A percentile compares a stretch with the other conserved stretches of the same genome.
phyloP scores from a whole-genome alignment of 2,797 vertebrate genomes.

The Parauchenoglanis ngamensis region DNA sequence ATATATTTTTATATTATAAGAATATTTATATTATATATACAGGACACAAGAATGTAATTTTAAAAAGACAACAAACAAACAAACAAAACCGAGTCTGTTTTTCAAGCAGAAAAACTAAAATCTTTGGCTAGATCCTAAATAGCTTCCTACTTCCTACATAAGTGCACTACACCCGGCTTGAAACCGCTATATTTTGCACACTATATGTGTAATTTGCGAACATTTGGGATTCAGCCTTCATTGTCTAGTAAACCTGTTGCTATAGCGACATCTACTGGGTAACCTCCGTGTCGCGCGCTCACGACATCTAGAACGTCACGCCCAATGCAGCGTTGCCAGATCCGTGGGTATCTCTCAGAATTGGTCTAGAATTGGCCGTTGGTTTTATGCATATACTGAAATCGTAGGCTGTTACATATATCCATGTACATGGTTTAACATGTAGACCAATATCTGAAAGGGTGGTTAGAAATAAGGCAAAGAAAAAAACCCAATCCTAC shows the following conservation, averaged over 20 bases:
- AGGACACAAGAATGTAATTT: not conserved
- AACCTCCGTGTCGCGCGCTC: no score
- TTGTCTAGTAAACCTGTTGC: not conserved
- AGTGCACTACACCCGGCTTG: not conserved
- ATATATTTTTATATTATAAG: not conserved
- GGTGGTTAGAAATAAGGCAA: not conserved
- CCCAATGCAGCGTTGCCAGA: not conserved
- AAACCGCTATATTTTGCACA: not conserved
- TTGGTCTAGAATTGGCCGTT: not conserved
- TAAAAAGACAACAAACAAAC: not conserved
- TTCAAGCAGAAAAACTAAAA: not conserved
- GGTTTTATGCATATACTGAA: not conserved
- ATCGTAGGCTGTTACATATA: not conserved
- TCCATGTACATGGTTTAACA: not conserved
- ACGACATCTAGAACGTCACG: not conserved
- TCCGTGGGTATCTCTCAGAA: not conserved
- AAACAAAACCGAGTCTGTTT: not conserved
- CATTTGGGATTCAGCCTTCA: slow-evolving; percentile 1
- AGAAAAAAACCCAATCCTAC: not conserved
- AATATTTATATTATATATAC: no score
- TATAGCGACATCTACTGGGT: slow-evolving; percentile 36
- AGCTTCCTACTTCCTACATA: not conserved
- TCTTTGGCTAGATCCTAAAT: not conserved
- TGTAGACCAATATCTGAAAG: not conserved
- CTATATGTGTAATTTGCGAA: not conserved